Percentiles rank a stretch among this genome's conserved stretches.
Evolutionary conservation across 2,113 vertebrate genomes (phyloP).

Genomic region (Poecile atricapillus): DNA sequence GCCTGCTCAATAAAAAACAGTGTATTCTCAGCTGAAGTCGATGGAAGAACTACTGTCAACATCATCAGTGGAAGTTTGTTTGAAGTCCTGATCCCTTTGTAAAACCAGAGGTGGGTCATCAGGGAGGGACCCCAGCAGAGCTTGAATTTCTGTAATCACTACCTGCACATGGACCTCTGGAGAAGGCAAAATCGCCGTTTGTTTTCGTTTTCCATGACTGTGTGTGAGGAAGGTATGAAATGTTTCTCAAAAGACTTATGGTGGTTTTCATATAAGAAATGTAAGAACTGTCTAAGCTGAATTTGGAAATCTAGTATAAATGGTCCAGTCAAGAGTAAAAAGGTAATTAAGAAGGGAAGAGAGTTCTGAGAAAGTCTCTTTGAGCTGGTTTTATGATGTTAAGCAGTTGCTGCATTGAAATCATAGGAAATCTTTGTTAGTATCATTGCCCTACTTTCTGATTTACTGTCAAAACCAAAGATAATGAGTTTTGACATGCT

Average conservation of each 20-base stretch:
- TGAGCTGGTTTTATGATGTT: not conserved
- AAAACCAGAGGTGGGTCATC: not conserved
- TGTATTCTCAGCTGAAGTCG: not conserved
- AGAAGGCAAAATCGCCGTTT: not conserved
- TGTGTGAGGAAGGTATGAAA: not conserved
- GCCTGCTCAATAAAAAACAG: not conserved
- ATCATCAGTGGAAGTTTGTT: not conserved
- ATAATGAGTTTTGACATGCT: not conserved
- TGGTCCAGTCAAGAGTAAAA: not conserved
- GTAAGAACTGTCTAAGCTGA: not conserved
- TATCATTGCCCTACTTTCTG: not conserved
- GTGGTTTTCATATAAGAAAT: not conserved
- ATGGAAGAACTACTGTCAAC: not conserved
- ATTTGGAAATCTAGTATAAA: not conserved
- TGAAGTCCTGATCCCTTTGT: not conserved
- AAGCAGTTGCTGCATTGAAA: not conserved
- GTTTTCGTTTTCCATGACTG: not conserved
- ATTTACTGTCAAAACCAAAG: constrained; percentile 4
- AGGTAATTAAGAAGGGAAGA: not conserved
- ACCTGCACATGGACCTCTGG: not conserved
- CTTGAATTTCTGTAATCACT: not conserved
- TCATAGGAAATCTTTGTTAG: not conserved
- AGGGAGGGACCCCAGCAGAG: not conserved
- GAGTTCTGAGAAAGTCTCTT: not conserved
- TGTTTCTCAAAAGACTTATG: not conserved